Evolutionary conservation across 2,888 invertebrate genomes (phyloP), one percentile per base, ranked within the genome.

Genomic region (Polydrusus cervinus): DNA sequence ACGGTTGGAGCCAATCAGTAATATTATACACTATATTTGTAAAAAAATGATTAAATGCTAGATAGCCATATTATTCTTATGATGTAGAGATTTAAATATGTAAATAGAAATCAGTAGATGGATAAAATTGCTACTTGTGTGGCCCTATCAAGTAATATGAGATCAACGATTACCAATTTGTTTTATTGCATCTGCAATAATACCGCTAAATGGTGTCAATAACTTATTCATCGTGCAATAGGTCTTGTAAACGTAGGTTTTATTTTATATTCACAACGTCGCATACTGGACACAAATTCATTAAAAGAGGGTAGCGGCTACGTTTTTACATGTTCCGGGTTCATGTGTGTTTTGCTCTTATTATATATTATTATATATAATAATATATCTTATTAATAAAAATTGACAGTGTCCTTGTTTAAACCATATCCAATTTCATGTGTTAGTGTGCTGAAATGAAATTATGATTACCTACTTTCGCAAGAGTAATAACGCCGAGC

Each of bases 31-130:
- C 57, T 9, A 8, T 57, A 16, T 43, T 45, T 47, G 60, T 30
- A 38, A 68, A 67, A n/a, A 68, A 53, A 60, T 60, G 68, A 68
- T 68, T 34, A 47, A 60, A 68, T 45, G 57, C 45, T 20, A 25
- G 68, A 68, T 68, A 60, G 38, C 45, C 43, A n/a, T 40, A 14
- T 40, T 53, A 51, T 67, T 67, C 53, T 53, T 43, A 51, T 30
- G 53, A 53, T 30, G 34, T 13, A 43, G 38, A 34, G 14, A 67
- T 55, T 67, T 55, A 11, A 67, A 67, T 67, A 67, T 67, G 67
- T 67, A 62, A 64, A 64, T 64, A 64, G 47, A 43, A 43, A 64
- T 25, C 30, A 13, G 49, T 25, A 64, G 64, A 64, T 64, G 45
- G 47, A 30, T 30, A 49, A 64, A 64, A 49, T 49, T 49, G 34